Evolutionary conservation across 2,113 vertebrate genomes (phyloP), one percentile per base, ranked within the genome.

Genomic region (Oreochromis aureus): DNA sequence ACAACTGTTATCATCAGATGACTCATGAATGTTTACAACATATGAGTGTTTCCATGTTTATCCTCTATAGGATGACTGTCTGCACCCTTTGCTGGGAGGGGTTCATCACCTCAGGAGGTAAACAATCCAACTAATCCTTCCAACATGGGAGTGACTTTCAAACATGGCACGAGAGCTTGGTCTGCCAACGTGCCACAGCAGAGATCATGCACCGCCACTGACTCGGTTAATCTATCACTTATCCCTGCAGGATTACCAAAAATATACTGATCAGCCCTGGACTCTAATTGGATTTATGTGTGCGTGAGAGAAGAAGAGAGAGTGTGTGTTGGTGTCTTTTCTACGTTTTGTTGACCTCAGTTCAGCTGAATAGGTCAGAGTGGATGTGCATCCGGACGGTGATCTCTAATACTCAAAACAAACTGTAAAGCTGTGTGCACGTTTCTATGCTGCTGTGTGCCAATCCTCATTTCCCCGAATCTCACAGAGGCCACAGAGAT

Each of bases 201-300:
- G 84, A 92, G 91, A 95, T 94, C 94, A 76, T 46, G 5, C 81
- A 66, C 22, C 7, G 22, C 84, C 44, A 51, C 46, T 81, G 71
- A 87, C 55, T 87, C 81, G 4, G 80, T 79, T 95, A 93, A 94
- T 93, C 95, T 91, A 87, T 85, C 80, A 91, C 87, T 95, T 51
- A 94, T 93, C 90, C 93, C 32, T 10, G 55, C 82, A 63, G 92
- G 94, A 95, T 94, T 92, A 91, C 95, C 90, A 95, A 96, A 96
- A 95, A 96, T 96, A 97, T 19, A 32, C n/a, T 69, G 32, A 94
- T 95, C 86, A 93, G 85, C 85, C 46, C 78, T 15, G 12, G 22
- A 4, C 34, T 61, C 59, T 96, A 95, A 96, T 90, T 11, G 94
- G 96, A 97, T 97, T 93, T 54, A 9, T 51, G 84, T 30, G 83